phyloP scores from a whole-genome alignment of 2,797 vertebrate genomes.

The Aeoliscus strigatus region DNA sequence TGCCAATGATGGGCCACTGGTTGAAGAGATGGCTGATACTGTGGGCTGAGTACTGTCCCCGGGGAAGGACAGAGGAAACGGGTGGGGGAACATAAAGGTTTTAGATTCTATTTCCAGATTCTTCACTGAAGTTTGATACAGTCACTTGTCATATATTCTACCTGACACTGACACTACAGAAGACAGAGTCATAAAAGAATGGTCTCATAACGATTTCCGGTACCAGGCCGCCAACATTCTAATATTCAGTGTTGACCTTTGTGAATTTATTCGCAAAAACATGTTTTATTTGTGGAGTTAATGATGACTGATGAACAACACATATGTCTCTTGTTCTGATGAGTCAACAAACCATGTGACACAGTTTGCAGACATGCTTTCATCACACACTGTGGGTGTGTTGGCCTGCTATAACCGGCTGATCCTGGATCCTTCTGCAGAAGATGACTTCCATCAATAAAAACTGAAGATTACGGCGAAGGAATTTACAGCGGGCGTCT shows the following conservation, averaged over 20 bases:
- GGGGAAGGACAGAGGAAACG: constrained; percentile 55
- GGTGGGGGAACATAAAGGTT: constrained; percentile 44
- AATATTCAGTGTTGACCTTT: background rate
- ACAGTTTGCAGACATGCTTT: constrained; percentile 12
- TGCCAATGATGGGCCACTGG: constrained; percentile 40
- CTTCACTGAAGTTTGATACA: constrained; percentile 17
- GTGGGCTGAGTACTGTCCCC: constrained; percentile 35
- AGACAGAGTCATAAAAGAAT: background rate
- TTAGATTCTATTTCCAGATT: constrained; percentile 15
- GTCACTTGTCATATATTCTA: too few species aligned
- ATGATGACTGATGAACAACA: background rate
- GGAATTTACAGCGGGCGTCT: constrained; percentile 42
- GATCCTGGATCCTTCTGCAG: constrained; percentile 13
- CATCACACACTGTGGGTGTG: constrained; percentile 47
- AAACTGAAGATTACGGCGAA: constrained; percentile 30
- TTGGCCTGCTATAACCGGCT: constrained; percentile 23
- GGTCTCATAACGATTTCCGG: constrained; percentile 9
- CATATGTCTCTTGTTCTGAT: constrained; percentile 2
- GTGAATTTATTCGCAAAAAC: too few species aligned
- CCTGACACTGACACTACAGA: too few species aligned
- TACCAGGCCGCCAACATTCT: background rate
- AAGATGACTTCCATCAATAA: constrained; percentile 24
- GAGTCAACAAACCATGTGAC: constrained; percentile 6
- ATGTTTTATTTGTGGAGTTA: too few species aligned
- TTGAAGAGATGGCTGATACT: constrained; percentile 31